Base-by-base conservation (phyloP, 2,113 vertebrate genomes). In the Hemiscyllium ocellatum region DNA sequence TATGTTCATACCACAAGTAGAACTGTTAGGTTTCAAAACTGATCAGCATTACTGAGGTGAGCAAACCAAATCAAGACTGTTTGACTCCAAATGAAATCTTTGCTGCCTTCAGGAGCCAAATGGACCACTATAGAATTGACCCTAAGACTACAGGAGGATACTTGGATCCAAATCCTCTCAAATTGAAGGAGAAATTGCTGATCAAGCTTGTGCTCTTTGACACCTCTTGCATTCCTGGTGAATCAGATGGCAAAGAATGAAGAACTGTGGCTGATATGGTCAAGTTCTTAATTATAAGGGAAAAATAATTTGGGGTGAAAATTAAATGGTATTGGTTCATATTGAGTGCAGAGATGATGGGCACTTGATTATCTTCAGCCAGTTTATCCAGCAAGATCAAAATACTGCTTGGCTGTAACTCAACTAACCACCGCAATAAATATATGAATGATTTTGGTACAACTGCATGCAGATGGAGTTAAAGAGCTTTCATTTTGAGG, bases 1-100 rank as follows among this genome's bases (percentile, higher is more conserved):
- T 95, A 95, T 95, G 94, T 95, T 95, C 94, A 76, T 95, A 72
- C 68, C 94, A 72, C 13, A 26, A 72, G 68, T 72, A 95, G 94
- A 72, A 95, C 69, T 95, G 94, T 95, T 95, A 72, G 94, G 69
- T 69, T 95, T 72, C 94, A 70, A 95, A 95, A 72, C 94, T 52
- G 94, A 95, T 95, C 68, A 52, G 69, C 26, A 37, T 95, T 95
- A 95, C 69, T 95, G 94, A 95, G 94, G 69, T 72, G 69, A 72
- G 69, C 68, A 72, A 42, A 95, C 94, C 94, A 72, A 66, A 93
- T 19, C n/a, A 33, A 37, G 33, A 17, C 47, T 19, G 94, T 52
- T 76, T 70, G 69, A 70, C n/a, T 72, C 69, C 47, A 95, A 90
- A 26, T n/a, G 24, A 90, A 61, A 90, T 90, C 87, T 19, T 95